Conservation (phyloP, 2,113 vertebrate genomes). For the Mustela lutreola region DNA sequence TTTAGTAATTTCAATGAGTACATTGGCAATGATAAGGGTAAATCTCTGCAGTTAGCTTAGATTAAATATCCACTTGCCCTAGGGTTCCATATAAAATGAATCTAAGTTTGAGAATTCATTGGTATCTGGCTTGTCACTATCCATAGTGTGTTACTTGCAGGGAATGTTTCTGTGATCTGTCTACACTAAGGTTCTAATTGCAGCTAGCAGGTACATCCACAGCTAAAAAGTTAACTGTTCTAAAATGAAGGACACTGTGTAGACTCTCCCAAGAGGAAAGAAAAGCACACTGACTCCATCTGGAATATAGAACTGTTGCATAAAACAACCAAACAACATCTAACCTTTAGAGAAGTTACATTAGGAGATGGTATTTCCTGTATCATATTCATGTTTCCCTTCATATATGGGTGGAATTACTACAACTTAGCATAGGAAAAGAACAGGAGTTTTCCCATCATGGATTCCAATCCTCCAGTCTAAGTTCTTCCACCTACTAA, state of each 20-base stretch:
- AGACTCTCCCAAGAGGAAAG: neutral
- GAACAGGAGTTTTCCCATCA: neutral
- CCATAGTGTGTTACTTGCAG: neutral
- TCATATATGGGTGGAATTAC: neutral
- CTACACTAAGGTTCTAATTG: neutral
- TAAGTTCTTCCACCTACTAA: neutral
- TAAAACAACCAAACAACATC: neutral
- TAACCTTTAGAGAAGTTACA: neutral
- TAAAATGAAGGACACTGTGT: neutral
- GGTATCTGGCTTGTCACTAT: constrained; percentile 32
- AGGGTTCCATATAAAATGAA: constrained; percentile 42
- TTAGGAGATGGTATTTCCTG: neutral
- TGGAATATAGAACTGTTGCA: neutral
- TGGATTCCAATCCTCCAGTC: neutral
- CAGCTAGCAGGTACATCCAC: neutral
- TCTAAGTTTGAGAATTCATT: neutral
- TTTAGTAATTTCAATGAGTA: constrained; percentile 56
- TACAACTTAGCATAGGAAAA: neutral
- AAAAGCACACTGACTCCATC: neutral
- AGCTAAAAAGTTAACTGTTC: neutral
- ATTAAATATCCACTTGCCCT: constrained; percentile 39
- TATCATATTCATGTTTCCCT: neutral
- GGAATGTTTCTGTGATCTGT: neutral
- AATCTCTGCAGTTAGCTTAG: constrained; percentile 13
- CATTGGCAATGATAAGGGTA: constrained; percentile 44